These are phyloP conservation scores for Neoniphon sammara DNA, from an alignment of 2,797 vertebrate genomes.

Conservation along the genomic window DNA sequence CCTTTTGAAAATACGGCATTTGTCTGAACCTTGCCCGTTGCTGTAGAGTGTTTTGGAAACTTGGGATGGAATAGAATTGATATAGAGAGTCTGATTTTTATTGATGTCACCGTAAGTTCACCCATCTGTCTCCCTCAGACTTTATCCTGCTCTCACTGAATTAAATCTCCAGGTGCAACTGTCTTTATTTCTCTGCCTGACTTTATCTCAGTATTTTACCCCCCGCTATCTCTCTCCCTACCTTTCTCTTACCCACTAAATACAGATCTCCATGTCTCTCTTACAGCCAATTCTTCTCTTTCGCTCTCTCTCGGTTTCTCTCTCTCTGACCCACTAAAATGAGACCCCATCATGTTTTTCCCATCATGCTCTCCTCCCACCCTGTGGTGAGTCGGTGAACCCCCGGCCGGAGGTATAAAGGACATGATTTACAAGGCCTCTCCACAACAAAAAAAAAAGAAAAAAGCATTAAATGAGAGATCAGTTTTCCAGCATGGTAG, in stretches of 20 bases:
- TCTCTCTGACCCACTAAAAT: conserved; percentile 64
- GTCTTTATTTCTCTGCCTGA: conserved; percentile 38
- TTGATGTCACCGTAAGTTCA: conserved; percentile 43
- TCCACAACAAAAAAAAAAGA: conserved; percentile 48
- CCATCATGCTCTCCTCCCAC: conserved; percentile 79
- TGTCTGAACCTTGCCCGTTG: not conserved
- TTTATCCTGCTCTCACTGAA: not conserved
- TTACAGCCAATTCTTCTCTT: conserved; percentile 47
- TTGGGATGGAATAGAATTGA: not conserved
- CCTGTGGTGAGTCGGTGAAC: conserved; percentile 72
- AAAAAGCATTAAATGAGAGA: conserved; percentile 60
- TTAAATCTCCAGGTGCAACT: conserved; percentile 39
- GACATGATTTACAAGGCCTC: conserved; percentile 78
- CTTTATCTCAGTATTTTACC: conserved; percentile 56
- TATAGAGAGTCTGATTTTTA: conserved; percentile 39
- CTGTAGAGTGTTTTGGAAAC: conserved; percentile 33
- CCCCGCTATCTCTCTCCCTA: conserved; percentile 27
- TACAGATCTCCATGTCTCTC: conserved; percentile 28
- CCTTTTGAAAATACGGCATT: not conserved
- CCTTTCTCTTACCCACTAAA: conserved; percentile 26
- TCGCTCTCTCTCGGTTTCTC: conserved; percentile 32
- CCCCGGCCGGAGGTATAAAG: conserved; percentile 81
- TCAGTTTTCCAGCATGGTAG: conserved; percentile 73
- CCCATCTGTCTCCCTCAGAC: not conserved
- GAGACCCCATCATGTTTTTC: conserved; percentile 78